These are phyloP conservation scores for Piezodorus guildinii DNA, from an alignment of 1,140 invertebrate species.

Conservation along the genomic window DNA sequence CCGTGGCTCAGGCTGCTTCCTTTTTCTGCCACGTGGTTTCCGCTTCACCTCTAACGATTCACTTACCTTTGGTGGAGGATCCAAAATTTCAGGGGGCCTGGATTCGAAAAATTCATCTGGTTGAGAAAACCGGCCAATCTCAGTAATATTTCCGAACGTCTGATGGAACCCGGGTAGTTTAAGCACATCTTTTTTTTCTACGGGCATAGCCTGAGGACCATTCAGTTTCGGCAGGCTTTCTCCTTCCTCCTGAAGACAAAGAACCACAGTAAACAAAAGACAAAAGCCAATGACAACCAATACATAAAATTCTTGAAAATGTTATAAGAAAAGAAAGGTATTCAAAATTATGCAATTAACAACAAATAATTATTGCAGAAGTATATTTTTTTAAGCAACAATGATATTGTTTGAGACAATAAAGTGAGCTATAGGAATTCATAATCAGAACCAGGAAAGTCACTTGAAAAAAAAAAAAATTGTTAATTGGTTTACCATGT, in stretches of 20 bases:
- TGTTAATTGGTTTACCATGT: too few species aligned
- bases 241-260: constrained; percentile 19
- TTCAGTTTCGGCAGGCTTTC: constrained; percentile 17
- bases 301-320: too few species aligned
- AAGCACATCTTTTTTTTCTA: constrained; percentile 22
- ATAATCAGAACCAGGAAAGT: too few species aligned
- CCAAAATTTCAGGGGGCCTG: constrained; percentile 18
- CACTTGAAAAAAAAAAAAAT: too few species aligned
- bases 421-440: too few species aligned
- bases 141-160: constrained; percentile 57
- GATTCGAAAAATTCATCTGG: constrained; percentile 38
- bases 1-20: constrained; percentile 23
- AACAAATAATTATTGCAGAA: too few species aligned
- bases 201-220: not conserved
- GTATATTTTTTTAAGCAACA: too few species aligned
- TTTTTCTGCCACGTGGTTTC: constrained; percentile 22
- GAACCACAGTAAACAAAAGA: too few species aligned
- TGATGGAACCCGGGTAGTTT: constrained; percentile 62
- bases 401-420: too few species aligned
- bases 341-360: too few species aligned
- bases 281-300: too few species aligned
- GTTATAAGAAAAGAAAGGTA: too few species aligned
- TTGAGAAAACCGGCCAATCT: constrained; percentile 55
- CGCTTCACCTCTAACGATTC: constrained; percentile 9
- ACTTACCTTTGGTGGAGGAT: constrained; percentile 8